Evolutionary conservation across 2,888 invertebrate species (phyloP).

Genomic region (Dryobota labecula): DNA sequence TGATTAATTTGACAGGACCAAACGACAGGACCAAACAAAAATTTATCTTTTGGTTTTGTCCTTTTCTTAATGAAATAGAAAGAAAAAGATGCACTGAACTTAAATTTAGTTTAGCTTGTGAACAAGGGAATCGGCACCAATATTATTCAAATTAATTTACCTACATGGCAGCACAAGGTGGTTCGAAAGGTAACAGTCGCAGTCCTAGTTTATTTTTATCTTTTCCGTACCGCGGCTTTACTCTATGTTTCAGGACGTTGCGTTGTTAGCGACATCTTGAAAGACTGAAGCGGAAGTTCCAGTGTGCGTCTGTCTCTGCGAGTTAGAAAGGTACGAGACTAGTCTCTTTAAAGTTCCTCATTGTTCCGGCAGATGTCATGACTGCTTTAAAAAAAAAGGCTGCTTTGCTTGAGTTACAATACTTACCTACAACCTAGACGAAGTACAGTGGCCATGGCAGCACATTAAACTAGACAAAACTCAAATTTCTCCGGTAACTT

Average conservation of each 20-base stretch:
- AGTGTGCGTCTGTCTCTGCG: neutral
- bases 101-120: no score
- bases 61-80: no score
- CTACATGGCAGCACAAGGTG: neutral
- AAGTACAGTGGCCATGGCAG: no score
- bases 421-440: neutral
- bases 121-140: no score
- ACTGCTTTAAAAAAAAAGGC: neutral
- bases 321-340: neutral
- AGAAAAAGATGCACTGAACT: no score
- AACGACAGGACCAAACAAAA: no score
- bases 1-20: no score
- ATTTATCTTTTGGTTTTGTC: no score
- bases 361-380: conserved; percentile 45
- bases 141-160: neutral
- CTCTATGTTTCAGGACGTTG: neutral
- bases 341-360: conserved; percentile 38
- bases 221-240: neutral
- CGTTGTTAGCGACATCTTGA: conserved; percentile 53
- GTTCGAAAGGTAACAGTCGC: neutral
- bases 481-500: no score
- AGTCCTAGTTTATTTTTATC: neutral
- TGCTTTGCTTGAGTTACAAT: no score
- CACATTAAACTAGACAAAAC: no score
- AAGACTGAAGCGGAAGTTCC: conserved; percentile 24